Evolutionary conservation across 2,797 vertebrate genomes (phyloP).

Genomic region (Sphenopsis melanotis): DNA sequence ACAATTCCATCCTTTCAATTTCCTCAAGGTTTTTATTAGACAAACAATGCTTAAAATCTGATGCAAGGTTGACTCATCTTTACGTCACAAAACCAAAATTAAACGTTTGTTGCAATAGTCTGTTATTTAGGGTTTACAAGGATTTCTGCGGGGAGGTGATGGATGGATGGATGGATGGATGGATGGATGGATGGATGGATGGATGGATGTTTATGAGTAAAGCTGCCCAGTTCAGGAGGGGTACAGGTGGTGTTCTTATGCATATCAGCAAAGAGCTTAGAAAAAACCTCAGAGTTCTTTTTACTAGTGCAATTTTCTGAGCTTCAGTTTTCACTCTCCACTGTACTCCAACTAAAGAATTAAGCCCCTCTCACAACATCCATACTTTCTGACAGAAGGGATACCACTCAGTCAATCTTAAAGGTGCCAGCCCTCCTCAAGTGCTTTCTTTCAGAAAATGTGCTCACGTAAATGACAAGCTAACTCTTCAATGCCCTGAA

Average conservation of each 20-base stretch:
- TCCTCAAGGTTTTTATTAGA: neutral
- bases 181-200: neutral
- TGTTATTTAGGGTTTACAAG: neutral
- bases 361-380: neutral
- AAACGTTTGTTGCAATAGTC: neutral
- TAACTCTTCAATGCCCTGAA: neutral
- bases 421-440: neutral
- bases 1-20: neutral
- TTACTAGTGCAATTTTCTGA: neutral
- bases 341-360: neutral
- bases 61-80: neutral
- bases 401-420: neutral
- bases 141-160: rapidly evolving
- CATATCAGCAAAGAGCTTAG: neutral
- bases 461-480: neutral
- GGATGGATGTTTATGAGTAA: neutral
- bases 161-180: neutral
- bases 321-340: neutral
- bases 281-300: neutral
- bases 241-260: neutral
- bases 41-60: neutral
- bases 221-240: neutral
- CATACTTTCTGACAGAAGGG: neutral
- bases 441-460: neutral
- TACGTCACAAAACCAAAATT: rapidly evolving